Conservation (phyloP, 2,888 invertebrate species). For the Melieria omissa region DNA sequence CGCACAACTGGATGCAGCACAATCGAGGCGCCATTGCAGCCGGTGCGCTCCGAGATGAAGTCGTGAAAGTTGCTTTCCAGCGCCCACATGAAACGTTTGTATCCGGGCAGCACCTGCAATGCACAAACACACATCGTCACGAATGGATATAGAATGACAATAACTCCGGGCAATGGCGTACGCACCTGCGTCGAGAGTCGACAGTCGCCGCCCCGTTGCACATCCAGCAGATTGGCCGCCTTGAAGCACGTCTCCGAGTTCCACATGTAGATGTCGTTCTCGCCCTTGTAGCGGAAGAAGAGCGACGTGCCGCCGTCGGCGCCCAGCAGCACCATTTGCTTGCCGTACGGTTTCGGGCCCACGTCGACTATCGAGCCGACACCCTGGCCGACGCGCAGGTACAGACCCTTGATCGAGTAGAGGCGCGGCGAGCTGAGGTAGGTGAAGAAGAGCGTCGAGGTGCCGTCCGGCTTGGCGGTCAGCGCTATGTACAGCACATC, state of each 20-base stretch:
- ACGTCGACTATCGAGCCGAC: slow-evolving; percentile 71
- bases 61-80: slow-evolving; percentile 77
- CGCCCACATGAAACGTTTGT: slow-evolving; percentile 73
- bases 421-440: slow-evolving; percentile 71
- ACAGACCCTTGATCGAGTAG: slow-evolving; percentile 70
- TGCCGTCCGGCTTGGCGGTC: slow-evolving; percentile 68
- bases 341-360: slow-evolving; percentile 69
- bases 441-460: slow-evolving; percentile 70
- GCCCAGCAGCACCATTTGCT: slow-evolving; percentile 71
- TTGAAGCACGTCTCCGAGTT: slow-evolving; percentile 71
- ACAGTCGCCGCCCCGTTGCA: slow-evolving; percentile 72
- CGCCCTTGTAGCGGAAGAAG: slow-evolving; percentile 74
- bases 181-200: slow-evolving; percentile 71
- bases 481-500: slow-evolving; percentile 73
- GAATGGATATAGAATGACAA: not conserved
- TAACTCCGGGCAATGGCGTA: not conserved
- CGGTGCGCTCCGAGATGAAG: slow-evolving; percentile 71
- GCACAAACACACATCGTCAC: not conserved
- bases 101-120: slow-evolving; percentile 68
- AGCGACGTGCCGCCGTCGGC: slow-evolving; percentile 72
- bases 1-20: slow-evolving; percentile 72
- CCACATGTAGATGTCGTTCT: slow-evolving; percentile 74
- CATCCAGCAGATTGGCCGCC: slow-evolving; percentile 70
- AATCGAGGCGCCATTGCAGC: slow-evolving; percentile 73
- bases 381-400: slow-evolving; percentile 69